Percentiles rank a stretch among this genome's conserved stretches.
phyloP scores from a whole-genome alignment of 2,797 vertebrate species.

The Echiichthys vipera region DNA sequence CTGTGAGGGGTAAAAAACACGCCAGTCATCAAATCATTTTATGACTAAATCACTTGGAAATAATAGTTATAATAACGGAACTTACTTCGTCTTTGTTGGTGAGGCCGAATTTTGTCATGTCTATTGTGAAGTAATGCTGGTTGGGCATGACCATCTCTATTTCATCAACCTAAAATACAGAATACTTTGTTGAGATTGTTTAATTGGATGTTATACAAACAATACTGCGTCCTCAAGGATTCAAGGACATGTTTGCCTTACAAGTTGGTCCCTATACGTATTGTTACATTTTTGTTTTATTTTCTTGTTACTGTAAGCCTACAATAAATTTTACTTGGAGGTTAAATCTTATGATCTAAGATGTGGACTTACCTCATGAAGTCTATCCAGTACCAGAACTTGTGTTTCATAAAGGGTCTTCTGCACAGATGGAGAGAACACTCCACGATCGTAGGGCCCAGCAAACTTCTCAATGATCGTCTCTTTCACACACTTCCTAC shows the following conservation, averaged over 20 bases:
- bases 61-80: background rate
- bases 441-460: constrained; percentile 90
- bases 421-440: constrained; percentile 95
- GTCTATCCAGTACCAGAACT: constrained; percentile 82
- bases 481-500: constrained; percentile 87
- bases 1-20: constrained; percentile 69
- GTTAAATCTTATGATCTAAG: background rate
- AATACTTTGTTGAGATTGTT: background rate
- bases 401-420: constrained; percentile 94
- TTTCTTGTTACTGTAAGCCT: background rate
- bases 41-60: background rate
- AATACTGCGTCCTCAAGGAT: background rate
- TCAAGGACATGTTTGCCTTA: background rate
- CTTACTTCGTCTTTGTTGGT: constrained; percentile 93
- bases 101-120: constrained; percentile 94
- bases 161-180: constrained; percentile 89
- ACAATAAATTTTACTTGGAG: background rate
- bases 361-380: constrained; percentile 85
- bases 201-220: background rate
- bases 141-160: constrained; percentile 94
- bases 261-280: background rate
- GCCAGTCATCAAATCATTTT: background rate
- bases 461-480: constrained; percentile 92
- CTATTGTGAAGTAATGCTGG: constrained; percentile 91
- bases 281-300: background rate